Evolutionary conservation across 2,113 vertebrate genomes (phyloP).

Genomic region (Varanus komodoensis): DNA sequence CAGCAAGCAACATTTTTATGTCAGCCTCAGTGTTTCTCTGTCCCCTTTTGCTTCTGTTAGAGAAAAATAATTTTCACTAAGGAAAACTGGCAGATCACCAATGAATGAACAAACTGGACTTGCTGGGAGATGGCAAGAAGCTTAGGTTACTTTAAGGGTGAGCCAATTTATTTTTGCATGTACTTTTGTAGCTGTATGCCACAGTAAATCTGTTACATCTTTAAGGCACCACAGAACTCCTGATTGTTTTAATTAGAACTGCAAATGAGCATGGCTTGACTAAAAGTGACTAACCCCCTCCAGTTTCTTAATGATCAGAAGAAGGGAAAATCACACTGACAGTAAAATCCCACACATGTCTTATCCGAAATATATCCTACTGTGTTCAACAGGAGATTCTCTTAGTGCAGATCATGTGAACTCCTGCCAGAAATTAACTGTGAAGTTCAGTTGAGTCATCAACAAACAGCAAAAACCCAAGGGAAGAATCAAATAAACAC

Average conservation of each 20-base stretch:
- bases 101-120: neutral
- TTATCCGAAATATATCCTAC: neutral
- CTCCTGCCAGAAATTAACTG: neutral
- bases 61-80: constrained; percentile 34
- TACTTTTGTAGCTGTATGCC: neutral
- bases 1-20: constrained; percentile 48
- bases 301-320: neutral
- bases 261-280: neutral
- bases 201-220: neutral
- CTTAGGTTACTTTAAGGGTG: no score
- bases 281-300: neutral
- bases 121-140: neutral
- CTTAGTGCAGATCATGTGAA: neutral
- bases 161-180: neutral
- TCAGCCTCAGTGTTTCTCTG: constrained; percentile 56
- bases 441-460: neutral
- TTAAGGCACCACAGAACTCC: neutral
- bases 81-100: constrained; percentile 25
- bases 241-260: neutral
- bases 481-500: neutral
- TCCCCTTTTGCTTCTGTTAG: constrained; percentile 49
- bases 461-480: neutral
- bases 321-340: neutral
- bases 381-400: neutral
- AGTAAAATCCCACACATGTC: neutral